Evolutionary conservation across 2,797 vertebrate genomes (phyloP).

Genomic region (Tamandua tetradactyla): DNA sequence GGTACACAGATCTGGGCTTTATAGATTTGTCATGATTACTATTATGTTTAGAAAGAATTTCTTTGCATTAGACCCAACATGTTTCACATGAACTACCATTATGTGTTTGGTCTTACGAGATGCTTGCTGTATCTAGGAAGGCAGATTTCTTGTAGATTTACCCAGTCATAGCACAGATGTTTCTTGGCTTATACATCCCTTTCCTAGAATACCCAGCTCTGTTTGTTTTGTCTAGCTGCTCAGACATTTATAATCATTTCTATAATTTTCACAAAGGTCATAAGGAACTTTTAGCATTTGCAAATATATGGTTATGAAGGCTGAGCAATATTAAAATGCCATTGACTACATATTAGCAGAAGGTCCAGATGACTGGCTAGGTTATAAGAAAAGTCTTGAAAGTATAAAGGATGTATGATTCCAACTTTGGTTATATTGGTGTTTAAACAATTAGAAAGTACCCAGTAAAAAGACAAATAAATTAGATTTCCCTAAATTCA

Average conservation of each 20-base stretch:
- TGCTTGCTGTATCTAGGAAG: background rate
- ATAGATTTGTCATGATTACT: background rate
- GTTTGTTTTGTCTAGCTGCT: conserved; percentile 61
- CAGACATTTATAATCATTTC: conserved; percentile 63
- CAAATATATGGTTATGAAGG: conserved; percentile 38
- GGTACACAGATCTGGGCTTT: background rate
- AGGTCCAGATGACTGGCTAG: background rate
- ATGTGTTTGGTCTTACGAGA: background rate
- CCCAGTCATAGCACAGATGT: conserved; percentile 48
- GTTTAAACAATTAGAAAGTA: conserved; percentile 41
- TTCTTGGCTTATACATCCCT: conserved; percentile 24
- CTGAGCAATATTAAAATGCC: conserved; percentile 54
- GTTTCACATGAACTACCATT: background rate
- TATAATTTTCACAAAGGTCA: conserved; percentile 68
- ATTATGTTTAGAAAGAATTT: background rate
- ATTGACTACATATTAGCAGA: conserved; percentile 35
- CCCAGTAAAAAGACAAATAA: background rate
- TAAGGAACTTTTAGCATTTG: conserved; percentile 41
- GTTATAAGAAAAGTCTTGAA: conserved; percentile 31
- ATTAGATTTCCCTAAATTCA: conserved; percentile 8
- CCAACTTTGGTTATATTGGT: background rate
- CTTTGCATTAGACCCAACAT: background rate
- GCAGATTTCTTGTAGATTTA: conserved; percentile 21
- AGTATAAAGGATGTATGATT: background rate
- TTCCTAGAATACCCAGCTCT: conserved; percentile 20